These are phyloP conservation scores for Dynastes tityus DNA, from an alignment of 2,888 invertebrate genomes.

Conservation along the genomic window DNA sequence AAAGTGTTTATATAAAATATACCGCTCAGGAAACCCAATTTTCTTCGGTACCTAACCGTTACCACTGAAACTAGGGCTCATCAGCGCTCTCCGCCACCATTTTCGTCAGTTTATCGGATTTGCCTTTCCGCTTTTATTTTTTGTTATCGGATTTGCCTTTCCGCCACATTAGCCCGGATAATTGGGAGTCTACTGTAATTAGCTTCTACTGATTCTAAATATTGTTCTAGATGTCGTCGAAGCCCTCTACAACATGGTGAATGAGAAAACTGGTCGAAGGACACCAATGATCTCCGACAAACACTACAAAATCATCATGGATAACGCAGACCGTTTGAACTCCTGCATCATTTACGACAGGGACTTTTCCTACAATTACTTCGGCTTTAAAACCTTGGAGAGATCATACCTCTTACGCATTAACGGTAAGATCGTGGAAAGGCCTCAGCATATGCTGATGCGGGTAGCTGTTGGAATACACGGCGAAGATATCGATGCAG, in stretches of 20 bases:
- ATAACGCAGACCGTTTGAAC: slow-evolving; percentile 91
- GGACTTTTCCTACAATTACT: slow-evolving; percentile 97
- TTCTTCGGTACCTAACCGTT: too few species aligned
- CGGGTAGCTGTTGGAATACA: slow-evolving; percentile 97
- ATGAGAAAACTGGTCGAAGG: slow-evolving; percentile 80
- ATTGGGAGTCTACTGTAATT: too few species aligned
- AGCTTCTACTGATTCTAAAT: too few species aligned
- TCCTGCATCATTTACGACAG: slow-evolving; percentile 97
- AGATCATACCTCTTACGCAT: slow-evolving; percentile 95
- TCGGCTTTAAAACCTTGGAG: slow-evolving; percentile 99
- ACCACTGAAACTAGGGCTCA: too few species aligned
- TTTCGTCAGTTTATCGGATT: too few species aligned
- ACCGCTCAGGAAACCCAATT: too few species aligned
- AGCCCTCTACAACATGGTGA: slow-evolving; percentile 85
- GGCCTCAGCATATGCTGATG: slow-evolving; percentile 99
- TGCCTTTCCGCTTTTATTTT: too few species aligned
- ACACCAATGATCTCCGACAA: slow-evolving; percentile 91
- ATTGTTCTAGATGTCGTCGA: slow-evolving; percentile 87
- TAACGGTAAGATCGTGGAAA: slow-evolving; percentile 92
- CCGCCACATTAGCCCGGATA: too few species aligned
- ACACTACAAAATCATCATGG: slow-evolving; percentile 85
- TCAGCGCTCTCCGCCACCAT: too few species aligned
- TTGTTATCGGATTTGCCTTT: too few species aligned
- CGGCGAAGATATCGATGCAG: slow-evolving; percentile 91
- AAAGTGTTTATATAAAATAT: too few species aligned